A percentile compares a stretch with the other conserved stretches of the same genome.
These are phyloP conservation scores for Parapsyche elsis DNA, from an alignment of 1,140 invertebrate species.

Conservation along the genomic window DNA sequence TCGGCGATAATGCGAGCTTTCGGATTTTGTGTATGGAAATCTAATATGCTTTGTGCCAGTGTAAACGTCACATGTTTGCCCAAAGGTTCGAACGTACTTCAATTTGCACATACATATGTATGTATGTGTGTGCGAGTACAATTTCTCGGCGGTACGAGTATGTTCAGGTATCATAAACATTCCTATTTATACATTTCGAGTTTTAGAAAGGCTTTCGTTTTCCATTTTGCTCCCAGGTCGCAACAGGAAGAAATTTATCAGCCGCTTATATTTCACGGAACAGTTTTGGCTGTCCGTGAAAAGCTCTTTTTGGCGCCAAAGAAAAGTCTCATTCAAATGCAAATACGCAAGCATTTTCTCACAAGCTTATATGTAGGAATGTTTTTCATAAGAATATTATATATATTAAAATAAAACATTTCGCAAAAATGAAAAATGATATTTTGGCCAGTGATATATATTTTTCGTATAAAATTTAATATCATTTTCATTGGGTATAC, in stretches of 20 bases:
- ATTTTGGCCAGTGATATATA: not conserved
- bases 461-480: not conserved
- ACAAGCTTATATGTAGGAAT: not conserved
- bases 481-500: not conserved
- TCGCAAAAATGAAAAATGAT: not conserved
- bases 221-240: conserved; percentile 7
- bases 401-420: not conserved
- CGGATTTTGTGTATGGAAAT: not conserved
- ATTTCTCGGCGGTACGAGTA: not conserved
- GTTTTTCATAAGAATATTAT: conserved; percentile 5
- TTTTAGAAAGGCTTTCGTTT: conserved; percentile 3
- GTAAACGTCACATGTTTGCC: not conserved
- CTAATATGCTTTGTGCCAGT: not conserved
- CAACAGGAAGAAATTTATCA: conserved; percentile 27
- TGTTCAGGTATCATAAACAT: not conserved
- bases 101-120: not conserved
- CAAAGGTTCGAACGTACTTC: not conserved
- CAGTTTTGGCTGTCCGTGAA: not conserved
- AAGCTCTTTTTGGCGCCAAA: not conserved
- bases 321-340: conserved; percentile 28
- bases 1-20: too few species aligned
- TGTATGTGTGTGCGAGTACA: not conserved
- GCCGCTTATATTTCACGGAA: conserved; percentile 17
- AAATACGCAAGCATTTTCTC: conserved; percentile 15
- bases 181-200: not conserved